Conservation (phyloP, 92 coral and sea anemone genomes). For the Parazoanthus swiftii region DNA sequence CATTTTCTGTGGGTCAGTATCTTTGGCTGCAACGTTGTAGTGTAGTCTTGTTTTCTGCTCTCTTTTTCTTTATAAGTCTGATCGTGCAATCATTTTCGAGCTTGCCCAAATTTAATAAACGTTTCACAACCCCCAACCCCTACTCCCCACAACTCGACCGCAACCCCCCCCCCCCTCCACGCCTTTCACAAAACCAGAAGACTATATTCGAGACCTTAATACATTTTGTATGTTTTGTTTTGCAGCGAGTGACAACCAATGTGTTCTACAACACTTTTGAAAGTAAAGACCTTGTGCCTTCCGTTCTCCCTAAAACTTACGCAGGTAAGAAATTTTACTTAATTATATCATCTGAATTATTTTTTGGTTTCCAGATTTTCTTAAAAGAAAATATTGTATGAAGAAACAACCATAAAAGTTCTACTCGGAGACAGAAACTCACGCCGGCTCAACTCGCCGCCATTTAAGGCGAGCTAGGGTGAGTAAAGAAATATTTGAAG, state of each 20-base stretch:
- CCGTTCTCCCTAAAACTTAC: slow-evolving; percentile 58
- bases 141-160: not conserved
- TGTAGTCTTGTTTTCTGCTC: too few species aligned
- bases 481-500: too few species aligned
- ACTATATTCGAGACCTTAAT: not conserved
- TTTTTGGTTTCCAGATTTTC: too few species aligned
- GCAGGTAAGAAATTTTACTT: slow-evolving; percentile 43
- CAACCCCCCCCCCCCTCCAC: not conserved
- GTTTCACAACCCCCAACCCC: not conserved
- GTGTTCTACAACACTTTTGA: slow-evolving; percentile 66
- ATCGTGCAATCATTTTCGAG: not conserved
- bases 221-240: not conserved
- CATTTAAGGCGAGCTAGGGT: too few species aligned
- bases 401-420: too few species aligned
- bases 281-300: slow-evolving; percentile 49
- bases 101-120: too few species aligned
- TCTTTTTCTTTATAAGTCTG: not conserved
- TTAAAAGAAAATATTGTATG: too few species aligned
- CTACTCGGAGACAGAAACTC: too few species aligned
- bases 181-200: not conserved
- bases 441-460: too few species aligned
- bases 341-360: not conserved
- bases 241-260: slow-evolving; percentile 65
- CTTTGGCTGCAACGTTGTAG: not conserved
- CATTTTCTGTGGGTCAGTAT: too few species aligned